Evolutionary conservation across 2,797 vertebrate genomes (phyloP).

Genomic region (Ctenopoma kingsleyae): DNA sequence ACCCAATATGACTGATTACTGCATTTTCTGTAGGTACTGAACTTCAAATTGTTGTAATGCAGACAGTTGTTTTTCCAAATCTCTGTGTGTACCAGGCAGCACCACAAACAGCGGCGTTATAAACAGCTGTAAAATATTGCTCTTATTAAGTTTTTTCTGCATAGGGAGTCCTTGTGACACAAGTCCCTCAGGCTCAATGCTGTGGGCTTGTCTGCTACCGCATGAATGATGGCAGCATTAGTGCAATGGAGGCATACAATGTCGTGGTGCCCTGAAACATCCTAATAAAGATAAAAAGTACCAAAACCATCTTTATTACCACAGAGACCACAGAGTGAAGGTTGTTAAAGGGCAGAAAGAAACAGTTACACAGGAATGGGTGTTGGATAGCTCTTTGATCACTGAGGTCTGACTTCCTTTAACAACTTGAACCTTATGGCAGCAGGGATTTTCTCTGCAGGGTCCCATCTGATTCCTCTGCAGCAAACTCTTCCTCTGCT

Average conservation of each 20-base stretch:
- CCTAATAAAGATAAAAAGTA: constrained; percentile 67
- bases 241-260: constrained; percentile 40
- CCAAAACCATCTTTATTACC: constrained; percentile 60
- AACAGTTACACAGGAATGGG: constrained; percentile 26
- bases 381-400: constrained; percentile 26
- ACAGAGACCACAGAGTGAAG: constrained; percentile 40
- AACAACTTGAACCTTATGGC: constrained; percentile 32
- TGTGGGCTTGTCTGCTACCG: constrained; percentile 40
- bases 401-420: constrained; percentile 52
- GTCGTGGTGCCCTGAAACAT: constrained; percentile 44
- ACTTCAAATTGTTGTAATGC: background rate
- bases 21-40: background rate
- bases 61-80: constrained; percentile 15
- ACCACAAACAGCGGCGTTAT: constrained; percentile 32
- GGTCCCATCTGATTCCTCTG: constrained; percentile 23
- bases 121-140: constrained; percentile 55
- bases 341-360: constrained; percentile 44
- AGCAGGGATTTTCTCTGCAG: constrained; percentile 27
- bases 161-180: constrained; percentile 38
- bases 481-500: constrained; percentile 22
- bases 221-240: constrained; percentile 66
- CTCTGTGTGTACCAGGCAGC: constrained; percentile 4
- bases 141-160: constrained; percentile 46
- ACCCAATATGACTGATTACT: background rate
- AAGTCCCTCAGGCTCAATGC: constrained; percentile 53